These are phyloP conservation scores for Galbula dea DNA, from an alignment of 2,113 vertebrate genomes.

Conservation along the genomic window DNA sequence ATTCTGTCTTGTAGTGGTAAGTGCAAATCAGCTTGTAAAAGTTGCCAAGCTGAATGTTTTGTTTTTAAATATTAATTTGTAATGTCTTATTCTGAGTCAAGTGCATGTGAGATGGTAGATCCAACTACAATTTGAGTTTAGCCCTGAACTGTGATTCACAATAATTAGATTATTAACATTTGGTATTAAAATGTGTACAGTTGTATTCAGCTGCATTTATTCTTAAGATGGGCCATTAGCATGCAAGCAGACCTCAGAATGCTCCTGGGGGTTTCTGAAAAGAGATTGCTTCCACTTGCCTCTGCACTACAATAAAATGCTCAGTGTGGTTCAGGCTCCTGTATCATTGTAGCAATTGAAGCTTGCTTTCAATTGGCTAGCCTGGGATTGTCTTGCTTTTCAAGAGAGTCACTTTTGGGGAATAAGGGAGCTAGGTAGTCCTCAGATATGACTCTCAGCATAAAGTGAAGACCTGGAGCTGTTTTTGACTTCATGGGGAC, in stretches of 20 bases:
- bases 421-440: not conserved
- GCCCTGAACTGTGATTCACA: not conserved
- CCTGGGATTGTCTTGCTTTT: not conserved
- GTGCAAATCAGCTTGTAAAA: not conserved
- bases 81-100: not conserved
- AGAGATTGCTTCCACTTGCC: not conserved
- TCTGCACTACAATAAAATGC: too few species aligned
- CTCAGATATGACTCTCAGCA: not conserved
- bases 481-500: not conserved
- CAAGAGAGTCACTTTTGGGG: not conserved
- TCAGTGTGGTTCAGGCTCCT: not conserved
- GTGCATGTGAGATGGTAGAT: not conserved
- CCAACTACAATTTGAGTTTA: not conserved
- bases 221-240: not conserved
- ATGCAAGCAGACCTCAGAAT: not conserved
- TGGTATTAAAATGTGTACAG: not conserved
- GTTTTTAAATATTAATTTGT: not conserved
- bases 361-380: not conserved
- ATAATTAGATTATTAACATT: slow-evolving; percentile 24
- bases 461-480: not conserved
- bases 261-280: not conserved
- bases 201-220: not conserved
- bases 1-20: not conserved
- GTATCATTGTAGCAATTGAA: not conserved
- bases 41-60: not conserved